A percentile compares a stretch with the other conserved stretches of the same genome.
Conservation (phyloP, 1,140 invertebrate genomes). For the Gerris buenoi region DNA sequence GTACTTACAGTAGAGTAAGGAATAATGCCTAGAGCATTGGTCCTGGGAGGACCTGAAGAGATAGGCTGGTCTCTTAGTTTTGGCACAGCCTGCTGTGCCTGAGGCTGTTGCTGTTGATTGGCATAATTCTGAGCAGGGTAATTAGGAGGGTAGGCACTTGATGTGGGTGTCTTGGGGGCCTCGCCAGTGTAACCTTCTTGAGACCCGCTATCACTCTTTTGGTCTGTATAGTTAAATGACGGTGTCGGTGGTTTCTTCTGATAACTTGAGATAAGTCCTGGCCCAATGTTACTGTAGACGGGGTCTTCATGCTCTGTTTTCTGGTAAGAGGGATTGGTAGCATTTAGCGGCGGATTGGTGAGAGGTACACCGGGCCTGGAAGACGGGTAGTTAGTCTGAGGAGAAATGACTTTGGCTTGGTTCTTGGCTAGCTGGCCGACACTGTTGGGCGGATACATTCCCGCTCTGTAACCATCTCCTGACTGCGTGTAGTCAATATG, state of each 20-base stretch:
- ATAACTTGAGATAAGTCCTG: background rate
- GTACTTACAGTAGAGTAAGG: conserved; percentile 16
- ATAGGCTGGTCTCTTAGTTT: conserved; percentile 4
- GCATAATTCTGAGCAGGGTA: background rate
- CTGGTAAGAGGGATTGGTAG: background rate
- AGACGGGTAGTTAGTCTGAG: background rate
- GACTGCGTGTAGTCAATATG: conserved; percentile 2
- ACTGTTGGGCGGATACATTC: background rate
- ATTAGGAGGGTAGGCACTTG: background rate
- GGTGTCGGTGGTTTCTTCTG: background rate
- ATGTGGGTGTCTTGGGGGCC: background rate
- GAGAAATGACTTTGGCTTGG: background rate
- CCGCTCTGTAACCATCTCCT: conserved; percentile 3
- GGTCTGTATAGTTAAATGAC: background rate
- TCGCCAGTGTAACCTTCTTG: background rate
- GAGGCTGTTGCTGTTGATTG: background rate
- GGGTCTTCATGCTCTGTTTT: background rate
- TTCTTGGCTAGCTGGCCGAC: background rate
- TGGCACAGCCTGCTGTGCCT: too few species aligned
- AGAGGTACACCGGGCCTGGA: background rate
- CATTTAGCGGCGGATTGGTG: background rate
- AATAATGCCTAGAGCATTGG: conserved; percentile 13
- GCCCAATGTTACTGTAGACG: background rate
- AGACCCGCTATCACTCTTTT: background rate
- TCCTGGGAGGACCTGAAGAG: conserved; percentile 15